A percentile compares a stretch with the other conserved stretches of the same genome.
These are phyloP conservation scores for Drosophila paranaensis DNA, from an alignment of 2,888 invertebrate genomes.

Conservation along the genomic window DNA sequence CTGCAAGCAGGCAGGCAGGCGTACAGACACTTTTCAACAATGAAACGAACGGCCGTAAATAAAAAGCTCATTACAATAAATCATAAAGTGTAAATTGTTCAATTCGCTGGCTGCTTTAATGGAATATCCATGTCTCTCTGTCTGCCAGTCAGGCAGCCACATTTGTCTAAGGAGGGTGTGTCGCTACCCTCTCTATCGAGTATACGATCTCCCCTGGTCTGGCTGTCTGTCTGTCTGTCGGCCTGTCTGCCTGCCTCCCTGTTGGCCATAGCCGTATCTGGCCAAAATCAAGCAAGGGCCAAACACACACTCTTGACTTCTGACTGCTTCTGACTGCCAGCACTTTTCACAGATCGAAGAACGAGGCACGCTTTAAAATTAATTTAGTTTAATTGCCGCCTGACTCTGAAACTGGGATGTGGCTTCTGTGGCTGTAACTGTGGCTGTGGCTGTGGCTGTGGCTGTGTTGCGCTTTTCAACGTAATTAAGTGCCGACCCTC, in stretches of 20 bases:
- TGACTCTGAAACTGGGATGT: conserved; percentile 9
- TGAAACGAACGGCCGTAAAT: conserved; percentile 61
- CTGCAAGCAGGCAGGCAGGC: conserved; percentile 8
- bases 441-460: conserved; percentile 57
- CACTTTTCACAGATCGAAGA: conserved; percentile 58
- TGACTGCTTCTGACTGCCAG: conserved; percentile 44
- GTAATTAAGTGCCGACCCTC: conserved; percentile 71
- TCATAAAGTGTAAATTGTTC: conserved; percentile 77
- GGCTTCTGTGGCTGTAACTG: conserved; percentile 52
- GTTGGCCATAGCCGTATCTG: conserved; percentile 43
- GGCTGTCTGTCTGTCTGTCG: background rate
- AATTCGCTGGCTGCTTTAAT: conserved; percentile 67
- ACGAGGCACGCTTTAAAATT: conserved; percentile 75
- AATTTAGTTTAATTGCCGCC: conserved; percentile 75
- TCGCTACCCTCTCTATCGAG: conserved; percentile 7
- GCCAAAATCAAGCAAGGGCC: conserved; percentile 62
- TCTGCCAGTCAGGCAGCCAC: conserved; percentile 29
- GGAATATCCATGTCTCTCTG: conserved; percentile 67
- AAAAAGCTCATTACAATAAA: conserved; percentile 79
- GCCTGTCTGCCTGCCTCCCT: conserved; percentile 8
- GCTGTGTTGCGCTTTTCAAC: conserved; percentile 73
- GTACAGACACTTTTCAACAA: conserved; percentile 38
- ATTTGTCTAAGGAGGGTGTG: conserved; percentile 69
- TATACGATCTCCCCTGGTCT: conserved; percentile 6
- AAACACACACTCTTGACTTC: conserved; percentile 59